These are phyloP conservation scores for Atlantisia rogersi DNA, from an alignment of 2,113 vertebrate genomes.

Conservation along the genomic window DNA sequence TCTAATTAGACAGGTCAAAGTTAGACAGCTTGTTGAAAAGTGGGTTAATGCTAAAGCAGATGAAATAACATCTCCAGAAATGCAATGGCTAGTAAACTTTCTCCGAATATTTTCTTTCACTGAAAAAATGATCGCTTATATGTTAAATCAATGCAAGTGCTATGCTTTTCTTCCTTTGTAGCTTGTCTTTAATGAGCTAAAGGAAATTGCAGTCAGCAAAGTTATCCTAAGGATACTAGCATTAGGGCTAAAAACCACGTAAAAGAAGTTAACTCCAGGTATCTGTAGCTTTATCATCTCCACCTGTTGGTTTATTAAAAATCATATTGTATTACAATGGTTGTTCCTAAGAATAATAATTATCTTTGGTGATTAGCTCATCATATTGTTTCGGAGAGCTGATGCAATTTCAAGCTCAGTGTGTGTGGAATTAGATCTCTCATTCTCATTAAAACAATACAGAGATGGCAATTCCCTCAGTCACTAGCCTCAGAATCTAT, in stretches of 20 bases:
- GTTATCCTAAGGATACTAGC: neutral
- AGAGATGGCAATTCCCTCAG: neutral
- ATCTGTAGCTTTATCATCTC: conserved; percentile 3
- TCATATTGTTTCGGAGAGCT: conserved; percentile 6
- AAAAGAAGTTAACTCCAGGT: neutral
- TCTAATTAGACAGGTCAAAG: neutral
- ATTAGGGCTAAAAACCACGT: neutral
- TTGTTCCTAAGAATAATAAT: conserved; percentile 23
- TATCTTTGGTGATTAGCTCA: conserved; percentile 7
- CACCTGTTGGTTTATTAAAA: conserved; percentile 38
- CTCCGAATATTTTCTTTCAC: neutral
- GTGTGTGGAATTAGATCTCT: conserved; percentile 41
- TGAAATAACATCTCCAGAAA: neutral
- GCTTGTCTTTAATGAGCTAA: neutral
- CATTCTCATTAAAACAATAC: conserved; percentile 44
- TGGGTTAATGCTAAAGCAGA: neutral
- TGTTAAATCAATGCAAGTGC: neutral
- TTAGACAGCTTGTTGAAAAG: neutral
- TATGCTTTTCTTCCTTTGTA: neutral
- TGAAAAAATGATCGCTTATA: neutral
- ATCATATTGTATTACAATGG: neutral
- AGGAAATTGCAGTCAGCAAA: neutral
- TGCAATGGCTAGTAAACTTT: neutral
- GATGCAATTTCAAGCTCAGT: conserved; percentile 38
- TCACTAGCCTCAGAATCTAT: conserved; percentile 11